Conservation (phyloP, 2,888 invertebrate genomes). For the Panorpa germanica region DNA sequence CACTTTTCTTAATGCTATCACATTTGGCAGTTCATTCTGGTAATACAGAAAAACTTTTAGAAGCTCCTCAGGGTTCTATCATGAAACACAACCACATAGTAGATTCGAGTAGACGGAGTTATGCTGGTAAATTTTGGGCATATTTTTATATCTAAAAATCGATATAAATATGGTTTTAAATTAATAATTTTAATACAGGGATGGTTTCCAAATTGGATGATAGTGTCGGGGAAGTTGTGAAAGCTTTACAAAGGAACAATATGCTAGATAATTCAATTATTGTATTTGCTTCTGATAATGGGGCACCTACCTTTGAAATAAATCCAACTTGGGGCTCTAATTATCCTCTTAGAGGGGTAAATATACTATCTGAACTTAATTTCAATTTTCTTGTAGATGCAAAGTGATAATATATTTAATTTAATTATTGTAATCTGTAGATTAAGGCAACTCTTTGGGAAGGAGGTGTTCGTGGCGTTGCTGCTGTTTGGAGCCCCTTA, state of each 20-base stretch:
- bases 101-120: slow-evolving; percentile 42
- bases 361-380: slow-evolving; percentile 1
- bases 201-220: slow-evolving; percentile 73
- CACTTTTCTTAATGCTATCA: slow-evolving; percentile 60
- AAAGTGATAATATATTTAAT: slow-evolving; percentile 10
- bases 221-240: slow-evolving; percentile 59
- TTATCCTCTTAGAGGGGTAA: slow-evolving; percentile 61
- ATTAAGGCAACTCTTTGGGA: slow-evolving; percentile 70
- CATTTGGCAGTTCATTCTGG: slow-evolving; percentile 67
- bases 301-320: slow-evolving; percentile 55
- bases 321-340: slow-evolving; percentile 59
- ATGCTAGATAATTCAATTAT: slow-evolving; percentile 69
- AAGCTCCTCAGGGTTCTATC: slow-evolving; percentile 53
- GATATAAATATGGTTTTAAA: too few relatives aligned
- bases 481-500: slow-evolving; percentile 54
- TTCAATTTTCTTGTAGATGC: neutral
- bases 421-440: too few relatives aligned
- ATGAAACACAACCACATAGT: slow-evolving; percentile 45
- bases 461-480: slow-evolving; percentile 62
- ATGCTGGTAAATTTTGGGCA: slow-evolving; percentile 35
- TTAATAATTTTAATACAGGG: slow-evolving; percentile 32
- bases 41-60: slow-evolving; percentile 43
- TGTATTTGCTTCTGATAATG: slow-evolving; percentile 77
- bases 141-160: too few relatives aligned
- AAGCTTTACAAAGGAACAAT: slow-evolving; percentile 39